Base-by-base conservation (phyloP, 2,888 invertebrate genomes). In the Euclidia mi region DNA sequence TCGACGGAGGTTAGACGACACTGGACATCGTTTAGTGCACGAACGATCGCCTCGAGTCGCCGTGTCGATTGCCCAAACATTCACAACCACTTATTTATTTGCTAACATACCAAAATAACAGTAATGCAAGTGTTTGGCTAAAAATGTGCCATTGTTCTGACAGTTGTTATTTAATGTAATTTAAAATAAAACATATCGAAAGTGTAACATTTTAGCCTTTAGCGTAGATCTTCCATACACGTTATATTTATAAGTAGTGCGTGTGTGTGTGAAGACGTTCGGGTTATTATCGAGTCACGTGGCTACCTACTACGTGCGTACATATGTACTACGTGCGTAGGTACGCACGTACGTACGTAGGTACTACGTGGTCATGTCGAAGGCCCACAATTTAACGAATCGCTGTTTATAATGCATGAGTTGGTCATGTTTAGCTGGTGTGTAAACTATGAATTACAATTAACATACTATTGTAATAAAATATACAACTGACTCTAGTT, bases 141-240 rank as follows among this genome's bases (percentile, higher is more conserved):
- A 80, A 82, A 78, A 79, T 81, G 92, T 93, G 94, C 93, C 94
- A 93, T 93, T 88, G 80, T 88, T 84, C 81, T 82, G 80, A 87
- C 84, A 85, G 80, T 88, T 90, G 88, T 91, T 91, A 88, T 87
- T 78, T 87, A 85, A 85, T 89, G 86, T 91, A 90, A 89, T 90
- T 88, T 87, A 87, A 87, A 81, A 76, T 82, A 80, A 84, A 89
- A 93, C 94, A 94, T 94, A 94, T 94, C 94, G 92, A 88, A 87
- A 88, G 77, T 89, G 87, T 92, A 91, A 92, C 89, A 84, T 87
- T 87, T 88, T 93, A 94, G 93, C 92, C 89, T 91, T 91, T 94
- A 94, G 94, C 76, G 85, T 94, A 94, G 94, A 84, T 93, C 94
- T 94, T 94, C 94, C 93, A 93, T 86, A 89, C 89, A 89, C 85